Evolutionary conservation across 23 tunicate genomes (phyloP), one percentile per base, ranked within the genome.

Genomic region (Phallusia fumigata): DNA sequence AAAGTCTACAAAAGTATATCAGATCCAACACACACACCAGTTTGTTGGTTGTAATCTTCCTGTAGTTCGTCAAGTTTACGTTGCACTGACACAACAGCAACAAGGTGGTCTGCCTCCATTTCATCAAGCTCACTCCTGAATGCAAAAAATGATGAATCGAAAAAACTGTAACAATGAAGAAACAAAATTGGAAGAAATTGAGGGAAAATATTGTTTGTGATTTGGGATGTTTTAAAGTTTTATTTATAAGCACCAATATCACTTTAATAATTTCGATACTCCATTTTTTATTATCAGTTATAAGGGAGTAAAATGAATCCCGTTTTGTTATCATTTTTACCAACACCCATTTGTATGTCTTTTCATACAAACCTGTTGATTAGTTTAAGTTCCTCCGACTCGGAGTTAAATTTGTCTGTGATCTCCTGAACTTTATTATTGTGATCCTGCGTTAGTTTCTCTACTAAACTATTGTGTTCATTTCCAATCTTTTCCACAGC

Each of bases 111-210:
- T 18, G 97, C 97, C 53, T 79, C 80, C 51, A 86, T 24, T 64
- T 92, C 97, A 77, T 86, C 97, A 51, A 83, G 32, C 30, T 75
- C 86, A 36, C 44, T 30, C 32, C 95, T 90, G 58, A 36, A 76
- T 5, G 47, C 10, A 40, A 40, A 40, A 40, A 40, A 40, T 40
- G 47, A 10, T 10, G 10, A 40, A 40, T n/a, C n/a, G n/a, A n/a
- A n/a, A n/a, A n/a, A n/a, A n/a, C n/a, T n/a, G n/a, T n/a, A n/a
- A n/a, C n/a, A n/a, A n/a, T n/a, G n/a, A n/a, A n/a, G n/a, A n/a
- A n/a, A n/a, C n/a, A n/a, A n/a, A n/a, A n/a, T n/a, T n/a, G n/a
- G n/a, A n/a, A n/a, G n/a, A n/a, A n/a, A n/a, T n/a, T n/a, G n/a
- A n/a, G n/a, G n/a, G n/a, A n/a, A n/a, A n/a, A n/a, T n/a, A n/a